A percentile compares a stretch with the other conserved stretches of the same genome.
Evolutionary conservation across 2,888 invertebrate species (phyloP).

Genomic region (Drosophila mimica): DNA sequence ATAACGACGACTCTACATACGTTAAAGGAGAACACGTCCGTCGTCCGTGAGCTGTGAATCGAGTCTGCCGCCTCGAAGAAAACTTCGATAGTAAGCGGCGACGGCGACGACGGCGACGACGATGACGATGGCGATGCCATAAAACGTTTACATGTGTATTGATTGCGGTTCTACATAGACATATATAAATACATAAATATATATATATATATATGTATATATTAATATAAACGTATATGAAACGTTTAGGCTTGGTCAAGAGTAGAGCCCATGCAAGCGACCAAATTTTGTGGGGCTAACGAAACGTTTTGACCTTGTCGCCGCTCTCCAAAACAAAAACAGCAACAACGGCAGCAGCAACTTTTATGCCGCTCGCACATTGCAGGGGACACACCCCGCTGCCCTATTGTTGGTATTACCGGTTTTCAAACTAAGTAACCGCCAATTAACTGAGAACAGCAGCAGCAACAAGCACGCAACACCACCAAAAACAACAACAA

Average conservation of each 20-base stretch:
- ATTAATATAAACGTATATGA: background rate
- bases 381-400: constrained; percentile 17
- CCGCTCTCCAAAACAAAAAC: constrained; percentile 43
- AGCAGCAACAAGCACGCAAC: background rate
- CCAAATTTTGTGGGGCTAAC: constrained; percentile 45
- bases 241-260: constrained; percentile 33
- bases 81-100: constrained; percentile 49
- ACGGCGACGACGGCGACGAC: constrained; percentile 14
- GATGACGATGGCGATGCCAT: constrained; percentile 19
- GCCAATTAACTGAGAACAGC: constrained; percentile 28
- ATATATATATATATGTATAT: background rate
- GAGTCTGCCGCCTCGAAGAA: constrained; percentile 53
- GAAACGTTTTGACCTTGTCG: constrained; percentile 65
- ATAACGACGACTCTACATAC: constrained; percentile 17
- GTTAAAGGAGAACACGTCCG: constrained; percentile 61
- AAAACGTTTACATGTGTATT: constrained; percentile 45
- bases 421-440: constrained; percentile 27
- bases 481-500: background rate
- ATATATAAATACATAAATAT: background rate
- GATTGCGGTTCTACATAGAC: constrained; percentile 32
- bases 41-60: constrained; percentile 64
- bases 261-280: constrained; percentile 39
- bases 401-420: constrained; percentile 17
- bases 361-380: constrained; percentile 9
- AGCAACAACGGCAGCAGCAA: constrained; percentile 10